Evolutionary conservation across 37 sponge, comb jelly and placozoan species (phyloP), one percentile per base, ranked within the genome.

Genomic region (Cliona cf. orientalis): DNA sequence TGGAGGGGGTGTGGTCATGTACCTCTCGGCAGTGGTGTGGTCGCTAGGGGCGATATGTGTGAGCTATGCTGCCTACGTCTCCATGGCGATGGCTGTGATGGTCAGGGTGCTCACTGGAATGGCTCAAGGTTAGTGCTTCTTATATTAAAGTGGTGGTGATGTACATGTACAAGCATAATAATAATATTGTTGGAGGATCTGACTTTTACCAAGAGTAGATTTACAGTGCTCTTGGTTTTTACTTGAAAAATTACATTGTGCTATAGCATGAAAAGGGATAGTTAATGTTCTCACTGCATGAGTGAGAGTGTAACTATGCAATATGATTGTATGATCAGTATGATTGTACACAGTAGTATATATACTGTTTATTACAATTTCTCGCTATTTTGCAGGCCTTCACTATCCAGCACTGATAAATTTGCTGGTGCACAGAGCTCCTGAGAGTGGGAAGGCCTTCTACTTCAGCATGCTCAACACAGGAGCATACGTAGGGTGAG

Each of bases 111-210:
- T 86, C 12, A 86, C 57, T 38, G 86, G 86, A 17, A 17, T 78
- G 37, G 72, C 79, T 4, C 86, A 86, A 67, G 81, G 81, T 86
- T 28, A 65, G 87, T 36, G 0, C n/a, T n/a, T n/a, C n/a, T n/a
- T n/a, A n/a, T n/a, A n/a, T n/a, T n/a, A n/a, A n/a, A n/a, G n/a
- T n/a, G n/a, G n/a, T n/a, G n/a, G n/a, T n/a, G n/a, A n/a, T n/a
- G n/a, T n/a, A n/a, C n/a, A n/a, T n/a, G n/a, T n/a, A n/a, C n/a
- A n/a, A n/a, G n/a, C n/a, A n/a, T n/a, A n/a, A n/a, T n/a, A n/a
- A n/a, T n/a, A n/a, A n/a, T n/a, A n/a, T n/a, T n/a, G n/a, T n/a
- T n/a, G n/a, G n/a, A n/a, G n/a, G n/a, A n/a, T n/a, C n/a, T n/a
- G n/a, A n/a, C n/a, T n/a, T n/a, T n/a, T n/a, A n/a, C n/a, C n/a